Base-by-base conservation (phyloP, 1,140 invertebrate species). In the Trichogramma pretiosum region DNA sequence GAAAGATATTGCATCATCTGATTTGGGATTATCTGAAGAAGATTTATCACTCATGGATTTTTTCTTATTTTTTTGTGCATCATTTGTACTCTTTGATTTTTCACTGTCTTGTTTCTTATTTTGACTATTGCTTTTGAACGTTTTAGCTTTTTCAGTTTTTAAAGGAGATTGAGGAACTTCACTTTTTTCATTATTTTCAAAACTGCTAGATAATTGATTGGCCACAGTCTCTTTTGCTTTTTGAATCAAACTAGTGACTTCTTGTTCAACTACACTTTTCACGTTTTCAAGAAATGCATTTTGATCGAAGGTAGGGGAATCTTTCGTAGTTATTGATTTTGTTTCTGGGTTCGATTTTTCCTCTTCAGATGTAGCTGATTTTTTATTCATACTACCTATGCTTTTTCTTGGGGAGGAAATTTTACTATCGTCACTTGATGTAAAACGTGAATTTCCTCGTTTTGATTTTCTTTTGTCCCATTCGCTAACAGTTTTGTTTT, bases 1-100 rank as follows among this genome's bases (percentile, higher is more conserved):
- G 24, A 47, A 47, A 3, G 45, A 43, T 16, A 51, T 46, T n/a
- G 44, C 32, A 10, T 46, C 43, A 13, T 46, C 38, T 3, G 43
- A 46, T 30, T 45, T 43, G 21, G 19, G 3, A n/a, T n/a, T n/a
- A 23, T 32, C 24, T 7, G 10, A 23, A 11, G 44, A 3, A 18
- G 39, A 36, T 28, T 7, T 28, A 11, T 14, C 11, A n/a, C 23
- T 40, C n/a, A 1, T 21, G 21, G 16, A 14, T 16, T 35, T 50
- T 8, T 40, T 32, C 23, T 39, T 50, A 1, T 45, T 23, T 30
- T n/a, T 45, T 9, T 17, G 33, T 3, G 21, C 34, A 16, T 19
- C 19, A 3, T 41, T 26, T 26, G 24, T 24, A 16, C 42, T 33
- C 8, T 0, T 26, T 5, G 23, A 40, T 5, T 23, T 17, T 30